Evolutionary conservation across 1,140 invertebrate species (phyloP).

Genomic region (Nomia melanderi): DNA sequence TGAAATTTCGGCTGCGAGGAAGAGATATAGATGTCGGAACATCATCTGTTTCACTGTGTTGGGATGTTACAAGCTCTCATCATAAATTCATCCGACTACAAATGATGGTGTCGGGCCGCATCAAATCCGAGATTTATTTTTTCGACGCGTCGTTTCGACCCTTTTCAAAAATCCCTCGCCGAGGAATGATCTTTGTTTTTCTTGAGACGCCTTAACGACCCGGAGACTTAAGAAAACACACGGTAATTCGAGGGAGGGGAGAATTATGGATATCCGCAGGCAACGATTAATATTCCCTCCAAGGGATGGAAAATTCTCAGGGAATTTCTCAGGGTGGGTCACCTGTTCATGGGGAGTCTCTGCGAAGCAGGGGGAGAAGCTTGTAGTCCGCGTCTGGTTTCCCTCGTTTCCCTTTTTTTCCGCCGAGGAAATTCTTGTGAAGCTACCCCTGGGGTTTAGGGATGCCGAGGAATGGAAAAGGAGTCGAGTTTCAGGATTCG

Average conservation of each 20-base stretch:
- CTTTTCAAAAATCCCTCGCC: background rate
- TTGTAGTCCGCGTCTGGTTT: background rate
- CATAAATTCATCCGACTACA: background rate
- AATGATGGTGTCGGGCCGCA: background rate
- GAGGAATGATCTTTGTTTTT: background rate
- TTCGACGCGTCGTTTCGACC: background rate
- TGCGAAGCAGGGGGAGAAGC: background rate
- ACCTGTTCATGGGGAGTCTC: conserved; percentile 2
- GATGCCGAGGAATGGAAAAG: too few relatives aligned
- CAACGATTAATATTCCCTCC: conserved; percentile 17
- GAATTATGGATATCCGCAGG: conserved; percentile 17
- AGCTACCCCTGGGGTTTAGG: background rate
- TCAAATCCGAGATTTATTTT: conserved; percentile 1
- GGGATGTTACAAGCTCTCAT: background rate
- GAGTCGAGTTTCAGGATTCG: conserved; percentile 5
- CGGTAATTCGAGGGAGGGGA: background rate
- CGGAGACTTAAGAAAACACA: conserved; percentile 13
- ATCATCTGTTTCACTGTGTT: too few relatives aligned
- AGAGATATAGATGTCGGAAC: too few relatives aligned
- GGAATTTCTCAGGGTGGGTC: background rate
- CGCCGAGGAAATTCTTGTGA: background rate
- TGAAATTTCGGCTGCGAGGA: too few relatives aligned
- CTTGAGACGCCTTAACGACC: conserved; percentile 1
- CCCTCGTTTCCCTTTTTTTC: background rate
- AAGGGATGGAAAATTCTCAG: background rate